Conservation (phyloP, 2,113 vertebrate species). For the Bos javanicus region DNA sequence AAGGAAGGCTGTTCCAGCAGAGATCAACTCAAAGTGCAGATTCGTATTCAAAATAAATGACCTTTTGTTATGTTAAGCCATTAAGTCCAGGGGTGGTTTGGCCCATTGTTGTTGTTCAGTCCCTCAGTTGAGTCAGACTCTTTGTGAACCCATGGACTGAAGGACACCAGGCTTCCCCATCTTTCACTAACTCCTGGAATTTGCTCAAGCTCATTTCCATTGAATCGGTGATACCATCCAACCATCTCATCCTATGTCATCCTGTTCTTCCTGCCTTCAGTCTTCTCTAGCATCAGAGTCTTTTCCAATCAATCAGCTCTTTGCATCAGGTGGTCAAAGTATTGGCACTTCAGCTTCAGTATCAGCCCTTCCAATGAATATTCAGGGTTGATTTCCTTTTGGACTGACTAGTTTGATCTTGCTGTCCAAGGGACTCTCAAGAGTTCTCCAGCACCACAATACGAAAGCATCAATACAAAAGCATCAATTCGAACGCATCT, state of each 20-base stretch:
- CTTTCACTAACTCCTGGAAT: background rate
- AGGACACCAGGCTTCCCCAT: background rate
- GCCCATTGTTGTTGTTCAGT: background rate
- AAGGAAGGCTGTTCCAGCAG: background rate
- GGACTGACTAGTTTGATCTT: background rate
- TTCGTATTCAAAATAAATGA: background rate
- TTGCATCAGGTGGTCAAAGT: background rate
- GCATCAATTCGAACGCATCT: background rate
- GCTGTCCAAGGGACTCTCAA: background rate
- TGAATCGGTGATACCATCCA: background rate
- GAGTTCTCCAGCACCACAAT: background rate
- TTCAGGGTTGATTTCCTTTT: background rate
- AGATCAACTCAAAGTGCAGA: background rate
- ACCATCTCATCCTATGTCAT: background rate
- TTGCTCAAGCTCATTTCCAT: background rate
- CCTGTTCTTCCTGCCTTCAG: background rate
- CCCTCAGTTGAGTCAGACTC: background rate
- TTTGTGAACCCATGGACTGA: background rate
- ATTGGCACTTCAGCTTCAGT: background rate
- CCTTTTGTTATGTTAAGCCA: background rate
- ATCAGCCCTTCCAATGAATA: background rate
- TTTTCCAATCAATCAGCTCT: background rate
- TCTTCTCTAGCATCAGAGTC: background rate
- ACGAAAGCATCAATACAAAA: background rate
- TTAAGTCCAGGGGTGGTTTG: background rate